Evolutionary conservation across 2,797 vertebrate species (phyloP), one percentile per base, ranked within the genome.

Genomic region (Aratinga solstitialis): DNA sequence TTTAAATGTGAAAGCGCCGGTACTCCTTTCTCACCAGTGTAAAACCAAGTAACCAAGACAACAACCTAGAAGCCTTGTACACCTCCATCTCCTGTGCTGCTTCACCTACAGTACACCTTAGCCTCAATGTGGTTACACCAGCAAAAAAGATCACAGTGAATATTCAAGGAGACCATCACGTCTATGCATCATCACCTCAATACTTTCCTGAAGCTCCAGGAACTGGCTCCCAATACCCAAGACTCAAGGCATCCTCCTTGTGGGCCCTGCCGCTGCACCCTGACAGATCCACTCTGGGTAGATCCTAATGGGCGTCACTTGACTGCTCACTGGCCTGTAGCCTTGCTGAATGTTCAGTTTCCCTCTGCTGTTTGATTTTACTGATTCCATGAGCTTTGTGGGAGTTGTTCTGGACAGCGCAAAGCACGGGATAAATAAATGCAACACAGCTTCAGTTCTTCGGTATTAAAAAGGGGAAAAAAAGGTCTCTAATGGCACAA

Each of bases 401-500:
- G 56, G 54, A 89, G 21, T 38, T 84, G 42, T 71, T 80, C 58
- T 89, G 53, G 45, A 85, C 72, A 91, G 45, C 81, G 68, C 68
- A 88, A 92, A 91, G 84, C 78, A 89, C n/a, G 40, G 58, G 16
- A 82, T 38, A 94, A 91, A 94, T 76, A 95, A 84, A 90, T 65
- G 34, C 38, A 93, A 90, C 50, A 54, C 38, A 83, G 78, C 48
- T 85, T 84, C 62, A 56, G n/a, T 48, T 87, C 68, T 89, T 78
- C 11, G 23, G 32, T 66, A 69, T 59, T 54, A 24, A 56, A 68
- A 73, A 27, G 36, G 23, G 34, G 16, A n/a, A 69, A 81, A 30
- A 8, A 8, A 4, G 19, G 59, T 76, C 81, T 94, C 54, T 40
- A 56, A 65, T 54, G 66, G 58, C 50, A 86, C 26, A 75, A 27